phyloP scores from a whole-genome alignment of 2,888 invertebrate genomes.

The Rotaria socialis region DNA sequence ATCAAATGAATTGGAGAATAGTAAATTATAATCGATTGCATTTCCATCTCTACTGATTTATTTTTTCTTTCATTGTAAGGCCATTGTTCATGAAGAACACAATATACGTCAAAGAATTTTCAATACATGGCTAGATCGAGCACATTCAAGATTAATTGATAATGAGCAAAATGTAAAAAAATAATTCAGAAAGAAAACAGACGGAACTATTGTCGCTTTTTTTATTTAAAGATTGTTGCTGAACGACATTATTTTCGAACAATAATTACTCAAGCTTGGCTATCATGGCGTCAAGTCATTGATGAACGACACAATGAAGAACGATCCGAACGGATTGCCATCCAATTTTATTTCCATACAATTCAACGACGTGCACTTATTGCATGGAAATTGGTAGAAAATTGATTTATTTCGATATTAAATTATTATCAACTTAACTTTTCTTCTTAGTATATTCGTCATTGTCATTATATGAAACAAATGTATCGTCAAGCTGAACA shows the following conservation, averaged over 20 bases:
- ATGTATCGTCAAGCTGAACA: background rate
- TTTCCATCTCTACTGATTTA: background rate
- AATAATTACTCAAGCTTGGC: background rate
- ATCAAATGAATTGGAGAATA: constrained; percentile 5
- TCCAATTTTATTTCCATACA: constrained; percentile 3
- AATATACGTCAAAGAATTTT: background rate
- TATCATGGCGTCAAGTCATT: background rate
- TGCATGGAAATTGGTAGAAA: constrained; percentile 19
- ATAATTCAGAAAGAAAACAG: background rate
- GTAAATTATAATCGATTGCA: background rate
- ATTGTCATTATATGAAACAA: constrained; percentile 33
- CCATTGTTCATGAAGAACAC: constrained; percentile 17
- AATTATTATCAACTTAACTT: background rate
- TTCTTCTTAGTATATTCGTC: background rate
- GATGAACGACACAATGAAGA: constrained; percentile 20
- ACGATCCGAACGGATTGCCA: background rate
- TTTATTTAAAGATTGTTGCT: background rate
- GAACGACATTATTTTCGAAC: background rate
- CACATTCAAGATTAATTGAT: constrained; percentile 9
- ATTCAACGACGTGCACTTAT: background rate
- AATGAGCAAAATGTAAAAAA: constrained; percentile 13
- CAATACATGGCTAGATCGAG: background rate
- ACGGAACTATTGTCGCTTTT: background rate
- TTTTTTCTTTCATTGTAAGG: background rate
- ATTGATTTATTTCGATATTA: background rate